A percentile compares a stretch with the other conserved stretches of the same genome.
phyloP scores from a whole-genome alignment of 2,113 vertebrate species.

The Daboia siamensis region DNA sequence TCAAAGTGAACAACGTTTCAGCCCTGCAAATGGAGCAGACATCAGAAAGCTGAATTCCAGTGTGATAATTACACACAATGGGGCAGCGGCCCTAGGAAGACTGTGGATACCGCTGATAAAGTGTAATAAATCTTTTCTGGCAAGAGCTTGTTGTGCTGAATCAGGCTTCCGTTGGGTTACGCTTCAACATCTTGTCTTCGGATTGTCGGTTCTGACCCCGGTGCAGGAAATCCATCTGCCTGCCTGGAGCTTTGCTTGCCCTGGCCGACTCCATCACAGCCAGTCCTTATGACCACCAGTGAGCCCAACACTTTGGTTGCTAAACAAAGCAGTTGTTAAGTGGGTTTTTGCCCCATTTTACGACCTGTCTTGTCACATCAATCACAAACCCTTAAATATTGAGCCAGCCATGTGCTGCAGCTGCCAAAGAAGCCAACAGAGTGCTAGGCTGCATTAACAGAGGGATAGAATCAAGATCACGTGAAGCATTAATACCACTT shows the following conservation, averaged over 20 bases:
- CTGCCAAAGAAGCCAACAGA: too few species aligned
- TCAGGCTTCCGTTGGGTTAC: slow-evolving; percentile 48
- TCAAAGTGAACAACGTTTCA: slow-evolving; percentile 67
- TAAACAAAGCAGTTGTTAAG: not conserved
- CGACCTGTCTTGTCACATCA: not conserved
- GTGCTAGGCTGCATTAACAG: too few species aligned
- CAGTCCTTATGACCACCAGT: not conserved
- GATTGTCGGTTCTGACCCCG: slow-evolving; percentile 18
- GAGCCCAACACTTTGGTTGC: not conserved
- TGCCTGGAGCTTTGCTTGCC: not conserved
- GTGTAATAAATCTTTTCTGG: slow-evolving; percentile 60
- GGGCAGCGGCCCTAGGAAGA: slow-evolving; percentile 66
- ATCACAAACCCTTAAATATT: too few species aligned
- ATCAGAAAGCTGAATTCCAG: slow-evolving; percentile 67
- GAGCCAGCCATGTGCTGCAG: too few species aligned
- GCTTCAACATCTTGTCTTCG: slow-evolving; percentile 13
- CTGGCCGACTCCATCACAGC: not conserved
- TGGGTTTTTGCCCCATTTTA: not conserved
- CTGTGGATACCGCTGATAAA: slow-evolving; percentile 71
- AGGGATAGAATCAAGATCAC: too few species aligned
- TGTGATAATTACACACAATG: slow-evolving; percentile 70
- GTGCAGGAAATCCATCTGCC: not conserved
- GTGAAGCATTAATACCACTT: too few species aligned
- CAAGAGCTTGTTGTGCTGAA: slow-evolving; percentile 44
- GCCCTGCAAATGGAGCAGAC: slow-evolving; percentile 63